These are phyloP conservation scores for Biston stratarius DNA, from an alignment of 2,888 invertebrate species.

Conservation along the genomic window DNA sequence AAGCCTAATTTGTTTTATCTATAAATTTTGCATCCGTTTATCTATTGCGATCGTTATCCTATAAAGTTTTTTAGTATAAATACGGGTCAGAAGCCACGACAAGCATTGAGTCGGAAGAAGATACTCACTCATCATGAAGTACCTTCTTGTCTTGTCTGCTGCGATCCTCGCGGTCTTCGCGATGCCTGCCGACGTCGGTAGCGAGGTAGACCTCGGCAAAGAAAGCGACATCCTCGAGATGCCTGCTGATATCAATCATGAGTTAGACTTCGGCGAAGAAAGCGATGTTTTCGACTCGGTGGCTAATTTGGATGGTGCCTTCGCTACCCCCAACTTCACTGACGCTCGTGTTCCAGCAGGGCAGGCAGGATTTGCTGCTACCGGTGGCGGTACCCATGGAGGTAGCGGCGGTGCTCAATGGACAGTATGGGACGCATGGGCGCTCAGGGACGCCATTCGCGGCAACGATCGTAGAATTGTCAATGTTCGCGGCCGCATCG, in stretches of 20 bases:
- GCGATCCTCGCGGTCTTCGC: neutral
- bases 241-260: neutral
- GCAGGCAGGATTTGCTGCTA: too few species aligned
- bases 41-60: neutral
- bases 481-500: too few species aligned
- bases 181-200: neutral
- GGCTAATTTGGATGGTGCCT: neutral
- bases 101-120: neutral
- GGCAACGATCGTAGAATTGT: too few species aligned
- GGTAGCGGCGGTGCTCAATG: too few species aligned
- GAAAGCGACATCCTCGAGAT: neutral
- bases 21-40: neutral
- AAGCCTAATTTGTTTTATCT: neutral
- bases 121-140: neutral
- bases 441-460: too few species aligned
- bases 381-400: too few species aligned
- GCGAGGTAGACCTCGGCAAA: neutral
- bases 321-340: neutral
- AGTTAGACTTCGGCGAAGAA: neutral
- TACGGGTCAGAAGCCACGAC: neutral
- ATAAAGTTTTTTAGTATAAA: neutral
- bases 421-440: too few species aligned
- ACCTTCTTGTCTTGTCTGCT: neutral
- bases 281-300: neutral
- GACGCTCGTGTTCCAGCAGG: too few species aligned